Base-by-base conservation (phyloP, 2,888 invertebrate genomes). In the Monochamus alternatus region DNA sequence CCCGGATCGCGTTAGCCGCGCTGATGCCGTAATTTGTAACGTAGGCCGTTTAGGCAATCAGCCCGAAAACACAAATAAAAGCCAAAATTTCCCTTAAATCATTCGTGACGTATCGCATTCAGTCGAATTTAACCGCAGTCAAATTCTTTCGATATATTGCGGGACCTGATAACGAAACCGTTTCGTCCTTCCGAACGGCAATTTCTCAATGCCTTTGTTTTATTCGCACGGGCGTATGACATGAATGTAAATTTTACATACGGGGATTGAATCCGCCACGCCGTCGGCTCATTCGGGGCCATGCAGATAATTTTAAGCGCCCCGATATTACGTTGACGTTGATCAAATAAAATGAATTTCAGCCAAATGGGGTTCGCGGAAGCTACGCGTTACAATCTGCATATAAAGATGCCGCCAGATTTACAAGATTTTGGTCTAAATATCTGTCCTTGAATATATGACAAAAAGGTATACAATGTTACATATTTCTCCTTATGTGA, bases 31-130 rank as follows among this genome's bases (percentile, higher is more conserved):
- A 67, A 68, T 67, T 68, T 67, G 73, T 74, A 59, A 66, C 65
- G 55, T 62, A 47, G 67, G 67, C 72, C 65, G 75, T 76, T 72
- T 76, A 76, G 47, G 73, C 74, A 80, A 80, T 78, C 75, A 80
- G 75, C 74, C 76, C 74, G 79, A 74, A 81, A 78, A 76, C 78
- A 77, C 78, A 80, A 79, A 81, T 76, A 81, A 80, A 76, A 81
- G 77, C 74, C 47, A 74, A 74, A 79, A 78, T 80, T 73, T 75
- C 75, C 44, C 75, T 75, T 81, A 78, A 81, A 80, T 81, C 78
- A 81, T 76, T 75, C 76, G 74, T 70, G 78, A 78, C 77, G 75
- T 77, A 78, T 80, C 79, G 58, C 69, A 67, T 74, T 74, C 71
- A 58, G 67, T 76, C 64, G 73, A 74, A 74, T 77, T 73, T 65